A percentile compares a stretch with the other conserved stretches of the same genome.
phyloP scores from a whole-genome alignment of 2,888 invertebrate genomes.

The Rosalia funebris region DNA sequence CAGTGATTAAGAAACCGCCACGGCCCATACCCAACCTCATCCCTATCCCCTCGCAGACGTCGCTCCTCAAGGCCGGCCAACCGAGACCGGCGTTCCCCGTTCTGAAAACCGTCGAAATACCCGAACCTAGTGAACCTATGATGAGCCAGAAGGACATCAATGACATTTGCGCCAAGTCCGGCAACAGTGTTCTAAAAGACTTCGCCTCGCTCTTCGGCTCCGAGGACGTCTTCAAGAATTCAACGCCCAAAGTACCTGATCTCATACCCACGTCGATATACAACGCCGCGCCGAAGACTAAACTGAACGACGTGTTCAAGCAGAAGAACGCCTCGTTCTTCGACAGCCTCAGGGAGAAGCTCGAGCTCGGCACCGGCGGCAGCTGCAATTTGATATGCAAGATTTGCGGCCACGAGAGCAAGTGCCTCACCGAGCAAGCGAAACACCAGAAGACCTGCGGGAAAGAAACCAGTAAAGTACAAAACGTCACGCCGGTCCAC shows the following conservation, averaged over 20 bases:
- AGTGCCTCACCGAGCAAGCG: conserved; percentile 83
- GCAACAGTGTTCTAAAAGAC: conserved; percentile 67
- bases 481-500: conserved; percentile 58
- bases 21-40: conserved; percentile 82
- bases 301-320: conserved; percentile 60
- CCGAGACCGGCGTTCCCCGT: conserved; percentile 38
- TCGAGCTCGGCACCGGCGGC: conserved; percentile 70
- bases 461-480: conserved; percentile 51
- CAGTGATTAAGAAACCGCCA: conserved; percentile 60
- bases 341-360: conserved; percentile 81
- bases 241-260: conserved; percentile 55
- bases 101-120: conserved; percentile 39
- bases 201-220: conserved; percentile 66
- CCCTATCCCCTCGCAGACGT: conserved; percentile 69
- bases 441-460: conserved; percentile 80
- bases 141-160: conserved; percentile 65
- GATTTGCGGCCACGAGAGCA: conserved; percentile 80
- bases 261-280: conserved; percentile 54
- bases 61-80: conserved; percentile 52
- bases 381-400: conserved; percentile 75
- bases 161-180: conserved; percentile 64
- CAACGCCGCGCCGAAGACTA: conserved; percentile 42
- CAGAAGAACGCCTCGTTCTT: conserved; percentile 84
- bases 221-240: conserved; percentile 59
- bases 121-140: conserved; percentile 52